A percentile compares a stretch with the other conserved stretches of the same genome.
Evolutionary conservation across 64 coral and sea anemone genomes (phyloP).

Genomic region (Montipora sp.): DNA sequence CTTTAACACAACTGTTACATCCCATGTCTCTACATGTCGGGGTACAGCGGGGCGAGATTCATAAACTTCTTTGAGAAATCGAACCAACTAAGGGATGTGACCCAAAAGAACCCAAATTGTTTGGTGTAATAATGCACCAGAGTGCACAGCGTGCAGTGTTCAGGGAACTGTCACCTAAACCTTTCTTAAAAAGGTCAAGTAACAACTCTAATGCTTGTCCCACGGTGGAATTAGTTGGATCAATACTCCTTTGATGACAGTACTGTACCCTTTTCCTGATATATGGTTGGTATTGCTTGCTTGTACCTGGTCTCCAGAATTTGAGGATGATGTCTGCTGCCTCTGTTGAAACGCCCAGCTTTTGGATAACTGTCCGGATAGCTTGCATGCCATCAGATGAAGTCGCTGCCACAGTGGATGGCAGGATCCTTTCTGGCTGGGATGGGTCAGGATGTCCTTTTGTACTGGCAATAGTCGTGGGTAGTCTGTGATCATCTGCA

Average conservation of each 20-base stretch:
- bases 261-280: not conserved
- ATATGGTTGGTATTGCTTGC: not conserved
- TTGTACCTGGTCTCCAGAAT: not conserved
- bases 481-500: not conserved
- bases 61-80: not conserved
- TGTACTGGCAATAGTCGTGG: conserved; percentile 16
- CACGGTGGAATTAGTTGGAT: not conserved
- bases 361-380: conserved; percentile 30
- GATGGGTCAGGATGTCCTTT: not conserved
- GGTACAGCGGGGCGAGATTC: not conserved
- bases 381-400: conserved; percentile 40
- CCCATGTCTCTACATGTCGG: not conserved
- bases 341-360: not conserved
- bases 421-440: not conserved
- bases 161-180: conserved; percentile 15
- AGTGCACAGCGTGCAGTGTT: conserved; percentile 26
- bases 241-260: not conserved
- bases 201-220: conserved; percentile 10
- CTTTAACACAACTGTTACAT: conserved; percentile 9
- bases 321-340: not conserved
- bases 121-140: conserved; percentile 1
- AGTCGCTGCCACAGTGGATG: conserved; percentile 20
- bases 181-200: not conserved
- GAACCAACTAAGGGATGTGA: not conserved
- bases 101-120: not conserved